Evolutionary conservation across 2,888 invertebrate species (phyloP), one percentile per base, ranked within the genome.

Genomic region (Archips crataeganus): DNA sequence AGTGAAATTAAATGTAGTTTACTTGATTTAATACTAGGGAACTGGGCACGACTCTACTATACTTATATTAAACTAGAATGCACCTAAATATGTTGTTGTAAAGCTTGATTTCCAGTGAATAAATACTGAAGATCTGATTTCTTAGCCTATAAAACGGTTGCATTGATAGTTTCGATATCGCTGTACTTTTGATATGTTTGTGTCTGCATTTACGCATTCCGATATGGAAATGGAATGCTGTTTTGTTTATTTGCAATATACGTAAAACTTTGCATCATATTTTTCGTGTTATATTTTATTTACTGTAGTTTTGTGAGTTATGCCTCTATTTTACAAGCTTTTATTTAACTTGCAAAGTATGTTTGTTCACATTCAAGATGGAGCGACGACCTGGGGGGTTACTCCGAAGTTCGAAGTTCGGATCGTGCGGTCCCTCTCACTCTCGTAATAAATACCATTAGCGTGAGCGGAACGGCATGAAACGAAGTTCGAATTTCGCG

Each of bases 1-100:
- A 88, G 85, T 88, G 87, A 90, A 83, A 87, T 81, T 82, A 85
- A 84, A 83, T 83, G 75, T 70, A 74, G 84, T 79, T 81, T 79
- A 75, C 76, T 80, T 80, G 78, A 81, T 77, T 77, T 84, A 82
- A 82, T 83, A 71, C 73, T 76, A 78, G 77, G 76, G 77, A 63
- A 59, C 75, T 57, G 59, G 67, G 70, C 75, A 74, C 80, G 77
- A 60, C 82, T 75, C 79, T 81, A 80, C 49, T n/a, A 9, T 42
- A 36, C 57, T 13, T 15, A 39, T 47, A 59, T 59, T 64, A 15
- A 63, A 67, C 69, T 8, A 78, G 62, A 77, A 70, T 75, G 47
- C 62, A 64, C 75, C 59, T 62, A 66, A 67, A 36, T 5, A 10
- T 51, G 36, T 23, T 13, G n/a, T 11, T 10, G 39, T 70, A 64